phyloP scores from a whole-genome alignment of 92 coral and sea anemone genomes.

The Plumapathes pennacea region DNA sequence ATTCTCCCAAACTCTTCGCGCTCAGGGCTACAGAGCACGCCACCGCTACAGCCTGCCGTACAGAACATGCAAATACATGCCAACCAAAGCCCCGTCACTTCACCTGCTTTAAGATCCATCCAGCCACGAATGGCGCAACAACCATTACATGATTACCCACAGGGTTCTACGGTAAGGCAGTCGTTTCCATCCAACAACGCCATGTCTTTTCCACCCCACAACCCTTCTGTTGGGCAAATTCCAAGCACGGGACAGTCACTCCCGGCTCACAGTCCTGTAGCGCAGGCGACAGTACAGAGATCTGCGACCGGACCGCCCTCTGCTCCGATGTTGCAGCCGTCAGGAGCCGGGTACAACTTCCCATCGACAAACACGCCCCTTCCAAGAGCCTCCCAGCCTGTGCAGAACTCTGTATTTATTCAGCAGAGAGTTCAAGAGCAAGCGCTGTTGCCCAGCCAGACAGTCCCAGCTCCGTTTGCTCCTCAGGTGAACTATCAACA shows the following conservation, averaged over 20 bases:
- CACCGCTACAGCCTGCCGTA: no score
- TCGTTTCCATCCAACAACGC: slow-evolving; percentile 7
- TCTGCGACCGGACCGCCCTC: slow-evolving; percentile 17
- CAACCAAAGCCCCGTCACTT: no score
- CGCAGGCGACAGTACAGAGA: slow-evolving; percentile 3
- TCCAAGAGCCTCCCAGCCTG: slow-evolving; percentile 7
- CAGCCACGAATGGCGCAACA: no score
- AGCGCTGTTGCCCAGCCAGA: slow-evolving; percentile 1
- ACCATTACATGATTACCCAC: no score
- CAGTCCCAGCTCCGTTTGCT: no score
- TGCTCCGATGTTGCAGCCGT: slow-evolving; percentile 28
- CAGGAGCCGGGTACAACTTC: background rate
- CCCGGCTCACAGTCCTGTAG: background rate
- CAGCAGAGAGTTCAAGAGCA: background rate
- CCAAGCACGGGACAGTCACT: background rate
- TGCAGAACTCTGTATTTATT: background rate
- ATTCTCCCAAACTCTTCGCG: no score
- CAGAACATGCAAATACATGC: no score
- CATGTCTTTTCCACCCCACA: slow-evolving; percentile 12
- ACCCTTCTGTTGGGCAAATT: background rate
- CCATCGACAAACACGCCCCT: slow-evolving; percentile 3
- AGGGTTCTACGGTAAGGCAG: no score
- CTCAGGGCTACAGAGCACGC: no score
- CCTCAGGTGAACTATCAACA: no score
- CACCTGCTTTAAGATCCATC: no score